Conservation (phyloP, 1,140 invertebrate species). For the Orchestia grillus region DNA sequence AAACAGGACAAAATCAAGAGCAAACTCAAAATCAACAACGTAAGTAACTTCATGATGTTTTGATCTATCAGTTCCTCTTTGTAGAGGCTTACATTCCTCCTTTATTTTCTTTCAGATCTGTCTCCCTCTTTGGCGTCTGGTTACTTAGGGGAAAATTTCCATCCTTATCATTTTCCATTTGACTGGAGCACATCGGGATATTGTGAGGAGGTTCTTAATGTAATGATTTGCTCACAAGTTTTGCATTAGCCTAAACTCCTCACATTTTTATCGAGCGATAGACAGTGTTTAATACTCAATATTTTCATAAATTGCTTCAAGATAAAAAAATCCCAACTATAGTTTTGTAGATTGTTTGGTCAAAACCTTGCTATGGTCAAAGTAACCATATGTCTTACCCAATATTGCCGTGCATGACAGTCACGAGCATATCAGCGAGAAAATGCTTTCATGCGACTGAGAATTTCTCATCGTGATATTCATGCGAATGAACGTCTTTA, state of each 20-base stretch:
- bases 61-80: not conserved
- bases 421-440: too few relatives aligned
- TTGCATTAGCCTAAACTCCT: not conserved
- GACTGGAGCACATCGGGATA: not conserved
- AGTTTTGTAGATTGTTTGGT: too few relatives aligned
- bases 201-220: not conserved
- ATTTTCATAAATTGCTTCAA: too few relatives aligned
- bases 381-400: too few relatives aligned
- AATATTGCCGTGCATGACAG: too few relatives aligned
- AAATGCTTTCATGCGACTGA: too few relatives aligned
- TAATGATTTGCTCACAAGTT: not conserved
- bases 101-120: not conserved
- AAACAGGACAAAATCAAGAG: slow-evolving; percentile 84
- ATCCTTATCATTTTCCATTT: not conserved
- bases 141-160: not conserved
- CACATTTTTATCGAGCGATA: too few relatives aligned
- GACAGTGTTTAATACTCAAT: too few relatives aligned
- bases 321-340: too few relatives aligned
- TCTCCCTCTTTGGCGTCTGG: not conserved
- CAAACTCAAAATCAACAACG: slow-evolving; percentile 95
- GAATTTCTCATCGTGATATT: too few relatives aligned
- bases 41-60: slow-evolving; percentile 75
- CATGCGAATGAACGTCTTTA: too few relatives aligned
- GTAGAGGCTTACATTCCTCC: not conserved
- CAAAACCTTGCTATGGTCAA: too few relatives aligned